Conservation (phyloP, 2,797 vertebrate species). For the Myoxocephalus aenaeus region DNA sequence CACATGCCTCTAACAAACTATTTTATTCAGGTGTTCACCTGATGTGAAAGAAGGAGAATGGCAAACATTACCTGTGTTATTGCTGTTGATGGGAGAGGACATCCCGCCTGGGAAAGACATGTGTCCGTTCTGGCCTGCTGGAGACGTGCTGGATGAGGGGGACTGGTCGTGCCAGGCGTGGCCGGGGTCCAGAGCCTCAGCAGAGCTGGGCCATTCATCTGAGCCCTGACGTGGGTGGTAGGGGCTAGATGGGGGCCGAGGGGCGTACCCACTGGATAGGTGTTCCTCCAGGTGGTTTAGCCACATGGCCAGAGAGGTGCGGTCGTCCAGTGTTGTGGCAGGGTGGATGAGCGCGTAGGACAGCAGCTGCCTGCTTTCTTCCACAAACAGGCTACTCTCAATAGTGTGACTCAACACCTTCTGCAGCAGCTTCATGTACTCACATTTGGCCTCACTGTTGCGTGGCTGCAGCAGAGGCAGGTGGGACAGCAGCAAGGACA, state of each 20-base stretch:
- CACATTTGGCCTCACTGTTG: constrained; percentile 94
- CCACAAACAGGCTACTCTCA: constrained; percentile 95
- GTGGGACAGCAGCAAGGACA: constrained; percentile 93
- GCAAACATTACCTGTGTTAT: constrained; percentile 84
- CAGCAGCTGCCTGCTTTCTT: constrained; percentile 95
- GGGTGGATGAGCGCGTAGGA: constrained; percentile 98
- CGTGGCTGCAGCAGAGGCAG: constrained; percentile 94
- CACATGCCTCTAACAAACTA: neutral
- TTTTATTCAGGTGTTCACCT: neutral
- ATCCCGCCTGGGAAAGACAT: constrained; percentile 89
- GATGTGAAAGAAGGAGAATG: neutral
- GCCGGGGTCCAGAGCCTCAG: constrained; percentile 86
- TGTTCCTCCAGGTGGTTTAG: constrained; percentile 95
- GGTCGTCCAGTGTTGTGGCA: constrained; percentile 95
- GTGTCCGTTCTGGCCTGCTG: constrained; percentile 92
- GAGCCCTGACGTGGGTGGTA: constrained; percentile 91
- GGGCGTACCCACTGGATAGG: constrained; percentile 86
- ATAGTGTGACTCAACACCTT: constrained; percentile 95
- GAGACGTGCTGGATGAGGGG: constrained; percentile 81
- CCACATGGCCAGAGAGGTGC: constrained; percentile 94
- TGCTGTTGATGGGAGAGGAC: constrained; percentile 88
- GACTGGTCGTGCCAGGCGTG: constrained; percentile 90
- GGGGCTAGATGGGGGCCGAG: constrained; percentile 81
- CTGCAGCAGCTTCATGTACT: constrained; percentile 97
- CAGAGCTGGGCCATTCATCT: constrained; percentile 91